Evolutionary conservation across 2,888 invertebrate genomes (phyloP).

Genomic region (Cotesia congregata): DNA sequence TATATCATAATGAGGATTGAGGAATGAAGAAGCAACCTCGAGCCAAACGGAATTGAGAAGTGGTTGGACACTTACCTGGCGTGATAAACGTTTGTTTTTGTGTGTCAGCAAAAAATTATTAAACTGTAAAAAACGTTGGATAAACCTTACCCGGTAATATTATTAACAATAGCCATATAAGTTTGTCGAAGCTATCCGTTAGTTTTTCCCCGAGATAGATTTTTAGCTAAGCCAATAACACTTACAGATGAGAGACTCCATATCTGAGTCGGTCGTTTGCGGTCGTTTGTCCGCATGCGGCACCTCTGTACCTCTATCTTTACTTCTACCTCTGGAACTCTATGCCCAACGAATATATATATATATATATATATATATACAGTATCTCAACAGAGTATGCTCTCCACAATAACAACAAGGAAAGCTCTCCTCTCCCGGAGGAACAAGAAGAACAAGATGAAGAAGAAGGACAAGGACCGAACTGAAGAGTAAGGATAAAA

Average conservation of each 20-base stretch:
- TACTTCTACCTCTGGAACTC: neutral
- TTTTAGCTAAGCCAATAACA: conserved; percentile 1
- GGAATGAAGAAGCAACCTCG: no score
- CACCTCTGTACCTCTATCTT: neutral
- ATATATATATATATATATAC: neutral
- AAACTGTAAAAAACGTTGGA: neutral
- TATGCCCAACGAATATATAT: neutral
- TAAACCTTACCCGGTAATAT: neutral
- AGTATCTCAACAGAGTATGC: neutral
- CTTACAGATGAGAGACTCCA: neutral
- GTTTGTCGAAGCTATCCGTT: neutral
- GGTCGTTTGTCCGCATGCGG: conserved; percentile 1
- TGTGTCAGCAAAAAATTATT: neutral
- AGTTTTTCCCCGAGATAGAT: neutral
- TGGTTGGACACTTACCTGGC: neutral
- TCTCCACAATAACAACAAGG: no score
- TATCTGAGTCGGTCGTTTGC: conserved; percentile 1
- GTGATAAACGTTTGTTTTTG: neutral
- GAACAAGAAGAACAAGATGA: conserved; percentile 4
- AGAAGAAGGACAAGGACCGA: conserved; percentile 26
- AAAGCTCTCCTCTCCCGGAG: neutral
- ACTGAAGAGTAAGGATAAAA: conserved; percentile 20
- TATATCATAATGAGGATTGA: neutral
- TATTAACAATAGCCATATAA: conserved; percentile 1
- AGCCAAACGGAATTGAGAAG: neutral